Evolutionary conservation across 2,888 invertebrate genomes (phyloP).

Genomic region (Drosophila eohydei): DNA sequence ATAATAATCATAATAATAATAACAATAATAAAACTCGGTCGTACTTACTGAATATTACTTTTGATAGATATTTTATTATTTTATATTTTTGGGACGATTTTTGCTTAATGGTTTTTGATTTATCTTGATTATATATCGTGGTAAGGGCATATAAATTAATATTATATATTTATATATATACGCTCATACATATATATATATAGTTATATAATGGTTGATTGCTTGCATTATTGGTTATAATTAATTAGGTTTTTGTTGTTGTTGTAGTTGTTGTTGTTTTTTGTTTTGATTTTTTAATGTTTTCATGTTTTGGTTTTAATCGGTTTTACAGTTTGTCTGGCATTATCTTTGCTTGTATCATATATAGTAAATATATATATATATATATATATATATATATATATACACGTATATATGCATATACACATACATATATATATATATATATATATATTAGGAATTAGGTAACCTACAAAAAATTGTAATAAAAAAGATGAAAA

Average conservation of each 20-base stretch:
- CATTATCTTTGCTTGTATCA: constrained; percentile 33
- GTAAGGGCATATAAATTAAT: constrained; percentile 44
- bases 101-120: constrained; percentile 21
- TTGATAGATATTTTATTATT: constrained; percentile 23
- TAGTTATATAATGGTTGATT: constrained; percentile 48
- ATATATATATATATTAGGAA: constrained; percentile 80
- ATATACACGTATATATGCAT: constrained; percentile 53
- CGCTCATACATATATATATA: constrained; percentile 28
- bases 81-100: constrained; percentile 47
- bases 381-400: not conserved
- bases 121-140: constrained; percentile 35
- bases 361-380: constrained; percentile 59
- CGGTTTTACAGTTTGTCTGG: constrained; percentile 57
- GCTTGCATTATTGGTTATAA: constrained; percentile 47
- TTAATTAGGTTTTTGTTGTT: constrained; percentile 41
- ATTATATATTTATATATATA: constrained; percentile 32
- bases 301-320: constrained; percentile 63
- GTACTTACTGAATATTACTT: constrained; percentile 70
- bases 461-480: constrained; percentile 85
- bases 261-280: constrained; percentile 4
- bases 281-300: constrained; percentile 29
- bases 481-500: constrained; percentile 82
- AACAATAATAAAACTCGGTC: constrained; percentile 49
- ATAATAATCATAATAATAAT: constrained; percentile 41
- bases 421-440: not conserved